These are phyloP conservation scores for Pteropus alecto DNA, from an alignment of 2,113 vertebrate species.

Conservation along the genomic window DNA sequence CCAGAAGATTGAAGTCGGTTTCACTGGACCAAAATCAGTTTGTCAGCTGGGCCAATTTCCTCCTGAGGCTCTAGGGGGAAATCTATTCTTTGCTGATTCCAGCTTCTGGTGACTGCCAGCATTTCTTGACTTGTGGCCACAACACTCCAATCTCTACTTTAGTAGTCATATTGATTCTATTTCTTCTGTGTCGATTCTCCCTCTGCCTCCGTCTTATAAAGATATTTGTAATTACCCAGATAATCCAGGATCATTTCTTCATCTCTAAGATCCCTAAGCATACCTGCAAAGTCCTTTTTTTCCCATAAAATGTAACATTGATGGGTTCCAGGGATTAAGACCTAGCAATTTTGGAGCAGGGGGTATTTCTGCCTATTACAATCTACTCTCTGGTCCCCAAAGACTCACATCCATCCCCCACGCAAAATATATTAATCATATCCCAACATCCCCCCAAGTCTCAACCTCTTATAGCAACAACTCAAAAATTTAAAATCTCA, in stretches of 20 bases:
- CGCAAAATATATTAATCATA: not conserved
- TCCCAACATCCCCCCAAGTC: not conserved
- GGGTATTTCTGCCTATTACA: not conserved
- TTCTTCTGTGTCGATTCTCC: not conserved
- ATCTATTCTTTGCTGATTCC: not conserved
- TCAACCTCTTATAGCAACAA: not conserved
- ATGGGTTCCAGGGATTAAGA: not conserved
- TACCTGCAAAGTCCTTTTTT: not conserved
- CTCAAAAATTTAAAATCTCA: not conserved
- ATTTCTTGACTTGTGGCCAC: not conserved
- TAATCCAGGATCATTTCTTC: not conserved
- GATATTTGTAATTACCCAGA: not conserved
- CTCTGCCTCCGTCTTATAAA: not conserved
- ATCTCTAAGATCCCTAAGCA: not conserved
- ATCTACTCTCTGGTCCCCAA: not conserved
- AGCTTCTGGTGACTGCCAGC: not conserved
- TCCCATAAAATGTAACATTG: not conserved
- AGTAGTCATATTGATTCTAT: not conserved
- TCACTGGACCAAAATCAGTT: not conserved
- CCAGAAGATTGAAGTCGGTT: not conserved
- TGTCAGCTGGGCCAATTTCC: not conserved
- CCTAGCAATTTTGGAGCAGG: not conserved
- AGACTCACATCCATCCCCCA: not conserved
- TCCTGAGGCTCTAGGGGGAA: not conserved
- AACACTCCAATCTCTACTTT: not conserved